Percentiles rank a stretch among this genome's conserved stretches.
phyloP scores from a whole-genome alignment of 2,888 invertebrate genomes.

The Sesia apiformis region DNA sequence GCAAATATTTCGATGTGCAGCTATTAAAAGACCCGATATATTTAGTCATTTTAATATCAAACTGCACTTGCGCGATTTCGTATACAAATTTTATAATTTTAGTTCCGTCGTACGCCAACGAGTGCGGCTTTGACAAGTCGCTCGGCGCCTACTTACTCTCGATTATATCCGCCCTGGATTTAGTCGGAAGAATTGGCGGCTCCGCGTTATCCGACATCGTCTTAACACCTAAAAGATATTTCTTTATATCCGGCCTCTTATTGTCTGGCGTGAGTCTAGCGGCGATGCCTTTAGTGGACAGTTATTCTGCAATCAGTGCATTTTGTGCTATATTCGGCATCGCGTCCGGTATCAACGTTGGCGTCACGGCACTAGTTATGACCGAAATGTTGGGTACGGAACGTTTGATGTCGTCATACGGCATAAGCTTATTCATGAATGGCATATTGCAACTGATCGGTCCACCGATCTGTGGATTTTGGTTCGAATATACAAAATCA shows the following conservation, averaged over 20 bases:
- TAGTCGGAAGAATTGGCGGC: slow-evolving; percentile 89
- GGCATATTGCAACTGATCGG: slow-evolving; percentile 87
- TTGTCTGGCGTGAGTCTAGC: slow-evolving; percentile 85
- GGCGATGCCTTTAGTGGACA: slow-evolving; percentile 79
- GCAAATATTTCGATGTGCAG: slow-evolving; percentile 83
- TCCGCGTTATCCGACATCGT: slow-evolving; percentile 87
- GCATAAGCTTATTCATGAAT: slow-evolving; percentile 89
- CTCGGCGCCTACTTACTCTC: slow-evolving; percentile 83
- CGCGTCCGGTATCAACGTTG: slow-evolving; percentile 89
- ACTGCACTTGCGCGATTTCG: slow-evolving; percentile 89
- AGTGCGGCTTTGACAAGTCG: slow-evolving; percentile 81
- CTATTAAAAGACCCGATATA: slow-evolving; percentile 86
- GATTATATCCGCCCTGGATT: slow-evolving; percentile 85
- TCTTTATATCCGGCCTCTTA: slow-evolving; percentile 85
- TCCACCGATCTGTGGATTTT: slow-evolving; percentile 86
- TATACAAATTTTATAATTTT: slow-evolving; percentile 91
- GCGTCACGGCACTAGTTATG: slow-evolving; percentile 91
- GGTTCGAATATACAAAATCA: slow-evolving; percentile 77
- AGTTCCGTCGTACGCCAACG: slow-evolving; percentile 83
- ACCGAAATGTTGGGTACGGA: slow-evolving; percentile 90
- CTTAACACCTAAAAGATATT: slow-evolving; percentile 85
- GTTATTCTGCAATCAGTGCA: slow-evolving; percentile 77
- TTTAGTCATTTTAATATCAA: slow-evolving; percentile 86
- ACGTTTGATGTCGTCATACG: slow-evolving; percentile 88
- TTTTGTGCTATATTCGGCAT: slow-evolving; percentile 87